Conservation (phyloP, 1,140 invertebrate species). For the Tenebrio molitor region DNA sequence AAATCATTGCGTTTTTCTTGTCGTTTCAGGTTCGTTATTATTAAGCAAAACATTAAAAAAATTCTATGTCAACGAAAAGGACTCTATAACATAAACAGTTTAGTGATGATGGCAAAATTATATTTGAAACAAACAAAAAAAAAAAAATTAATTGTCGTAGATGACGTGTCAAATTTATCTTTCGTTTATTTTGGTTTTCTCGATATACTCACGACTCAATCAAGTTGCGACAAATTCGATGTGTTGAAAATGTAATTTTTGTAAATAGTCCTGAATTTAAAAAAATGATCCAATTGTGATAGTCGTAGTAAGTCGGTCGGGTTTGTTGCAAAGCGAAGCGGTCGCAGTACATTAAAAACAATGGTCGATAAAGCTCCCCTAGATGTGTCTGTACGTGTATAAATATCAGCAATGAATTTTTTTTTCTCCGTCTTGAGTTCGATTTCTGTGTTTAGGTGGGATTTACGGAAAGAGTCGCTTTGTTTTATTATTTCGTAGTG, state of each 20-base stretch:
- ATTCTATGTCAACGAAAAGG: conserved; percentile 46
- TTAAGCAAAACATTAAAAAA: conserved; percentile 24
- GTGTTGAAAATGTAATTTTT: conserved; percentile 34
- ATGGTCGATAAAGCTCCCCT: conserved; percentile 21
- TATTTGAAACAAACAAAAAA: no score
- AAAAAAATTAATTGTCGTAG: conserved; percentile 46
- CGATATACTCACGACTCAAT: conserved; percentile 8
- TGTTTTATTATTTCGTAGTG: conserved; percentile 12
- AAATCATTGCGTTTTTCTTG: conserved; percentile 1
- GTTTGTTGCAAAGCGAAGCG: conserved; percentile 14
- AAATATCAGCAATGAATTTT: not conserved
- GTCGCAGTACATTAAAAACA: no score
- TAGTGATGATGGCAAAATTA: conserved; percentile 43
- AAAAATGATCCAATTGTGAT: conserved; percentile 40
- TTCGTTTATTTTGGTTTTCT: conserved; percentile 1
- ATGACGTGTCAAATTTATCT: conserved; percentile 48
- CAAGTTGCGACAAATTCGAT: conserved; percentile 4
- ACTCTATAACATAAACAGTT: conserved; percentile 37
- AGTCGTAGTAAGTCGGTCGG: conserved; percentile 20
- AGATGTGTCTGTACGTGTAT: conserved; percentile 13
- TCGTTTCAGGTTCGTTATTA: conserved; percentile 17
- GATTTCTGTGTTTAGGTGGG: conserved; percentile 12
- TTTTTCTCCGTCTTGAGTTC: not conserved
- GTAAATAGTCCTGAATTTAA: conserved; percentile 15
- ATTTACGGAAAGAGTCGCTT: conserved; percentile 21